A percentile compares a stretch with the other conserved stretches of the same genome.
phyloP scores from a whole-genome alignment of 2,113 vertebrate species.

The Fulica atra region DNA sequence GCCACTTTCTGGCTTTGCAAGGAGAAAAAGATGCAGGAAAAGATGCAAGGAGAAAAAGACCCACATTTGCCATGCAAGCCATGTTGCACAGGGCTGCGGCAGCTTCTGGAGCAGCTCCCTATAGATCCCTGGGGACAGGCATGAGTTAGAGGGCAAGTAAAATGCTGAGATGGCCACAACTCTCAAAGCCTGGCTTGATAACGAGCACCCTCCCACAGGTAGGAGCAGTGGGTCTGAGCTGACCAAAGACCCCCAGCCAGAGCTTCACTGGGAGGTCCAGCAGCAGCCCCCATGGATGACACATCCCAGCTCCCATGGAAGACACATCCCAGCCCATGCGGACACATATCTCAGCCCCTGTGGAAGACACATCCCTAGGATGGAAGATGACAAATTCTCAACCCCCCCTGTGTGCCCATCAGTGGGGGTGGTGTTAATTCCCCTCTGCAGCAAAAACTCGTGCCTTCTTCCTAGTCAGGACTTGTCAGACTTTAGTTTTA shows the following conservation, averaged over 20 bases:
- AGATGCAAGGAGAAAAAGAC: neutral
- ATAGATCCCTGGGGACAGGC: accelerated
- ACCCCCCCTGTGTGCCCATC: accelerated
- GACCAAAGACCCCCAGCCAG: neutral
- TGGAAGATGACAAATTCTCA: neutral
- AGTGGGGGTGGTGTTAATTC: neutral
- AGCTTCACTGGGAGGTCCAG: neutral
- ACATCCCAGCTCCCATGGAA: neutral
- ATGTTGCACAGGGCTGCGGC: accelerated
- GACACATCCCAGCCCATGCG: neutral
- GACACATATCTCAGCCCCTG: neutral
- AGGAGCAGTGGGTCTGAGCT: accelerated
- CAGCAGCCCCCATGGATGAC: neutral
- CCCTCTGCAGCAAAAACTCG: neutral
- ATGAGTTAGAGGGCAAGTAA: neutral
- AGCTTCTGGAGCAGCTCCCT: neutral
- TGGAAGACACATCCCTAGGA: neutral
- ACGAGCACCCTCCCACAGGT: neutral
- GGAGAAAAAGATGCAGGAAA: neutral
- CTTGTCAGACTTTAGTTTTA: neutral
- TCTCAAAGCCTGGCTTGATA: neutral
- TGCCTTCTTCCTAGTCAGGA: neutral
- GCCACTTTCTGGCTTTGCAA: neutral
- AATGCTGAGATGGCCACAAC: too few relatives aligned
- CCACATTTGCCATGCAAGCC: accelerated